Conservation (phyloP, 2,888 invertebrate species). For the Kryphioiulus occultus region DNA sequence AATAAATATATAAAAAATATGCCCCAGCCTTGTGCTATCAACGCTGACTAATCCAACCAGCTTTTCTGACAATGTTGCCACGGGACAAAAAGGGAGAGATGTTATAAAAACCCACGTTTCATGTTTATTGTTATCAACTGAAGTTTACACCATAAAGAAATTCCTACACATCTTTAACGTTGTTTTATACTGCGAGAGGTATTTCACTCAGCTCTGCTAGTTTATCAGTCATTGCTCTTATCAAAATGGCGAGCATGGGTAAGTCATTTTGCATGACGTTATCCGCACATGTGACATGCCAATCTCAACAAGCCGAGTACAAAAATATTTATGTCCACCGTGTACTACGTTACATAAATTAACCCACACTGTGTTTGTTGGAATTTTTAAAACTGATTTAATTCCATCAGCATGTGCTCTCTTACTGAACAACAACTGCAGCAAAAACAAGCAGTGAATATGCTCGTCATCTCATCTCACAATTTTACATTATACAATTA, state of each 20-base stretch:
- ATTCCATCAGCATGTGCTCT: no score
- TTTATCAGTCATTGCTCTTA: constrained; percentile 23
- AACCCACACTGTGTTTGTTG: no score
- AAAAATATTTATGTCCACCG: no score
- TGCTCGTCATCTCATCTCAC: no score
- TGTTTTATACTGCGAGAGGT: neutral
- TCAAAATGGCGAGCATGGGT: neutral
- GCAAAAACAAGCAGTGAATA: no score
- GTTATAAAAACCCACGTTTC: neutral
- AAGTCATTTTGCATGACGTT: neutral
- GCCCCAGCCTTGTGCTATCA: neutral
- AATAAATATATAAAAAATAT: neutral
- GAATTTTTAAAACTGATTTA: no score
- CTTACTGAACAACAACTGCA: no score
- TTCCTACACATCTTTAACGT: neutral
- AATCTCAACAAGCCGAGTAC: neutral
- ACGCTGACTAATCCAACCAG: neutral
- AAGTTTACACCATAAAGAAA: constrained; percentile 5
- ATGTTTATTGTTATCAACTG: constrained; percentile 23
- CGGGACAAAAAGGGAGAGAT: neutral
- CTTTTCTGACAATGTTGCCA: neutral
- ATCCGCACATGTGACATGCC: neutral
- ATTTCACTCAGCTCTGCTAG: neutral
- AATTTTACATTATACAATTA: no score
- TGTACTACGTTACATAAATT: no score